Evolutionary conservation across 2,888 invertebrate species (phyloP), one percentile per base, ranked within the genome.

Genomic region (Gasteruption jaculator): DNA sequence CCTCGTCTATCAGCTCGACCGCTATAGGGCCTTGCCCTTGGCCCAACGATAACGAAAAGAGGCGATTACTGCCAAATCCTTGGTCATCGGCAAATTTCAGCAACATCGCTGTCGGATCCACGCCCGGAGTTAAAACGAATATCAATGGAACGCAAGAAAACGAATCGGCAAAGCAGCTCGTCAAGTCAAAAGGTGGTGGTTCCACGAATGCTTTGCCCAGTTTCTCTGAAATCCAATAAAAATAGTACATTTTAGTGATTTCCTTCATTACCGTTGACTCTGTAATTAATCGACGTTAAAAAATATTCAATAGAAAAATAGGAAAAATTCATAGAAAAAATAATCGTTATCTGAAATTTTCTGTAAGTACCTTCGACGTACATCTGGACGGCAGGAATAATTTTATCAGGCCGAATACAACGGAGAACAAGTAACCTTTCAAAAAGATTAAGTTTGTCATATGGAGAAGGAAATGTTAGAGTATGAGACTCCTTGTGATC

Each of bases 31-130:
- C 94, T 72, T 95, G 95, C 0, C 94, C 94, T 74, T 95, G 94
- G 1, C 91, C 91, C 50, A 95, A 71, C 0, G 94, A 94, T 27
- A 95, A 73, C 0, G 91, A 88, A 63, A 82, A 87, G 50, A 85
- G 73, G 45, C 85, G 80, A 55, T 78, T 85, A 15, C 80, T 78
- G 38, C 88, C 88, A 57, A 88, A 89, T 8, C 89, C 87, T 76
- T 90, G 90, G 69, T 92, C 91, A 55, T 93, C 92, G 30, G 94
- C 93, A 71, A 93, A 94, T 71, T 92, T 93, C n/a, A 93, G 75
- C 11, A 95, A 71, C 4, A 88, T 82, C 10, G 87, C 88, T 65
- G 92, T 92, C 0, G 94, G 94, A 75, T 95, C 94, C 1, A 91
- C 89, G 2, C 94, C 94, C 0, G 94, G 92, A 0, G 93, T 92